phyloP scores from a whole-genome alignment of 2,113 vertebrate genomes.

The Salminus brasiliensis region DNA sequence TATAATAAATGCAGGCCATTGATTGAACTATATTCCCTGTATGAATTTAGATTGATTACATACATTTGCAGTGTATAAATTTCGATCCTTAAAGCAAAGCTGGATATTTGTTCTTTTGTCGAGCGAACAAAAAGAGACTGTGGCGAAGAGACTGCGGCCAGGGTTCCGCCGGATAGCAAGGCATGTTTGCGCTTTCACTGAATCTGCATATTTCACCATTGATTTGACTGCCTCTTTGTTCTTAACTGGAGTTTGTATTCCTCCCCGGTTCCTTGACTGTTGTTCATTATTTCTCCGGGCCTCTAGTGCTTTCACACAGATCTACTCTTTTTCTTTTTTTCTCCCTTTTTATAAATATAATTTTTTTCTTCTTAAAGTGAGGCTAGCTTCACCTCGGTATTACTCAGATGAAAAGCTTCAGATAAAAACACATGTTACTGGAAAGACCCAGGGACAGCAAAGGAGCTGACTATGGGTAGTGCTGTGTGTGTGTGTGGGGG shows the following conservation, averaged over 20 bases:
- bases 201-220: conserved; percentile 70
- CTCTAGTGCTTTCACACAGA: conserved; percentile 63
- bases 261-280: conserved; percentile 55
- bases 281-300: conserved; percentile 61
- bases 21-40: background rate
- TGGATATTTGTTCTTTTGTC: conserved; percentile 63
- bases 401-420: conserved; percentile 68
- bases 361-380: conserved; percentile 52
- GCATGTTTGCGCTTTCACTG: conserved; percentile 56
- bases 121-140: conserved; percentile 55
- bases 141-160: conserved; percentile 51
- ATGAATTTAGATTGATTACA: background rate
- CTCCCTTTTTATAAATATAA: background rate
- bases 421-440: conserved; percentile 49
- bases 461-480: conserved; percentile 16
- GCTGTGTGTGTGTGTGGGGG: conserved; percentile 26
- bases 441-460: conserved; percentile 33
- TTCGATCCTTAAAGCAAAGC: conserved; percentile 56
- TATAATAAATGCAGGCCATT: background rate
- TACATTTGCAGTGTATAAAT: background rate
- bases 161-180: conserved; percentile 62
- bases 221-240: conserved; percentile 72
- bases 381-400: conserved; percentile 68
- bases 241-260: conserved; percentile 68
- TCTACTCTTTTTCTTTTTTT: conserved; percentile 49